Conservation (phyloP, 2,888 invertebrate species). For the Raillietiella orientalis region DNA sequence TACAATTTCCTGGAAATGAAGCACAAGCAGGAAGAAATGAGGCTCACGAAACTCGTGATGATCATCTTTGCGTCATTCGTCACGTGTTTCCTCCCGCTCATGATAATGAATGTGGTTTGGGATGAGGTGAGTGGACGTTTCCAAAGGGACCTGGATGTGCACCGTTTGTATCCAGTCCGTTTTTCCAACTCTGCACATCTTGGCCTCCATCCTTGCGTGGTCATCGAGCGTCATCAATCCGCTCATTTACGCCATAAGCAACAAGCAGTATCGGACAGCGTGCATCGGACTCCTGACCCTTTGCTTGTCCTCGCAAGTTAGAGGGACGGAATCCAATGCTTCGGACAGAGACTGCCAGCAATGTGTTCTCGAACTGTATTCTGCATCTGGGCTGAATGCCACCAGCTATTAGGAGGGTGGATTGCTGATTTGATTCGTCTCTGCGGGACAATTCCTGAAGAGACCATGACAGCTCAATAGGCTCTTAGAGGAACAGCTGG, state of each 20-base stretch:
- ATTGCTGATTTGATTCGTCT: too few species aligned
- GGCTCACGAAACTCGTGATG: slow-evolving; percentile 53
- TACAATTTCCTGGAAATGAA: too few species aligned
- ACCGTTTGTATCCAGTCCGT: not conserved
- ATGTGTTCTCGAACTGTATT: too few species aligned
- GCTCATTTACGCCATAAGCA: slow-evolving; percentile 60
- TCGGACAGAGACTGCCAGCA: too few species aligned
- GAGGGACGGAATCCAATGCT: too few species aligned
- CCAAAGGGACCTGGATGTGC: too few species aligned
- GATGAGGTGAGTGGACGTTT: not conserved
- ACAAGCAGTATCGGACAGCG: slow-evolving; percentile 34
- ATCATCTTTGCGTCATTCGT: slow-evolving; percentile 59
- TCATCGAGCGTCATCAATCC: slow-evolving; percentile 67
- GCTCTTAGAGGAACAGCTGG: too few species aligned
- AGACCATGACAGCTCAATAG: too few species aligned
- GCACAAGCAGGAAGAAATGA: slow-evolving; percentile 22
- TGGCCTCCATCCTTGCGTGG: slow-evolving; percentile 60
- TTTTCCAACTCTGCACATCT: slow-evolving; percentile 20
- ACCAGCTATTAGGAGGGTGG: too few species aligned
- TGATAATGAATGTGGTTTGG: slow-evolving; percentile 44
- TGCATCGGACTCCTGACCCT: slow-evolving; percentile 8
- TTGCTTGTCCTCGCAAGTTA: too few species aligned
- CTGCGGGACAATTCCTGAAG: too few species aligned
- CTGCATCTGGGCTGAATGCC: too few species aligned
- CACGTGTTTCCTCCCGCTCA: slow-evolving; percentile 51